Base-by-base conservation (phyloP, 1,140 invertebrate species). In the Cryptotermes secundus region DNA sequence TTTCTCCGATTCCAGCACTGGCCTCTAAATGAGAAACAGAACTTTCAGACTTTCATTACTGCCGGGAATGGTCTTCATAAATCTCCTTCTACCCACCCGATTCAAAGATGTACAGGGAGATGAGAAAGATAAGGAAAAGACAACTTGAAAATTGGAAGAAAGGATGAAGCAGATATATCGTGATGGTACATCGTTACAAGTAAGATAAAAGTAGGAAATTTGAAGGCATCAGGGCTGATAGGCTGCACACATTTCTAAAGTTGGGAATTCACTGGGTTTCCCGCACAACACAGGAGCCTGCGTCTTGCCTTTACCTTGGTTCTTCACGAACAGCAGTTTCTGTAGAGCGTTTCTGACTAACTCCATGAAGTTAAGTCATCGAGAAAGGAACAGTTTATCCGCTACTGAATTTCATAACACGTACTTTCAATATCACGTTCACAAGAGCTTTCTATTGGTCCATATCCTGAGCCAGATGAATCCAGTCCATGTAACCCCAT, bases 21-120 rank as follows among this genome's bases (percentile, higher is more conserved):
- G 24, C 42, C 38, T 38, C 24, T 82, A 45, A 82, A 82, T 45
- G 81, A n/a, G 38, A 80, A 49, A 42, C 22, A 82, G 24, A 42
- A 45, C 38, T 82, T 82, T 42, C 38, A 82, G 42, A 82, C 81
- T 45, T 82, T 53, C 42, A 82, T 82, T 82, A 38, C 81, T 45
- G 42, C 49, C 49, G 45, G 81, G 49, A 82, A 82, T 38, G n/a
- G 42, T 3, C 81, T 24, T 82, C 36, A n/a, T 82, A 53, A n/a
- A 82, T 82, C 49, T 49, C 19, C 35, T 45, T 38, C 38, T 38
- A 0, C 81, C 36, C 42, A 0, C 81, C 36, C 42, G n/a, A 45
- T 42, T 45, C 36, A 2, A 82, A n/a, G n/a, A 12, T 38, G 42
- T n/a, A 22, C 22, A 49, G 81, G 1, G n/a, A n/a, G n/a, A n/a